phyloP scores from a whole-genome alignment of 2,113 vertebrate genomes.

The Motacilla alba region DNA sequence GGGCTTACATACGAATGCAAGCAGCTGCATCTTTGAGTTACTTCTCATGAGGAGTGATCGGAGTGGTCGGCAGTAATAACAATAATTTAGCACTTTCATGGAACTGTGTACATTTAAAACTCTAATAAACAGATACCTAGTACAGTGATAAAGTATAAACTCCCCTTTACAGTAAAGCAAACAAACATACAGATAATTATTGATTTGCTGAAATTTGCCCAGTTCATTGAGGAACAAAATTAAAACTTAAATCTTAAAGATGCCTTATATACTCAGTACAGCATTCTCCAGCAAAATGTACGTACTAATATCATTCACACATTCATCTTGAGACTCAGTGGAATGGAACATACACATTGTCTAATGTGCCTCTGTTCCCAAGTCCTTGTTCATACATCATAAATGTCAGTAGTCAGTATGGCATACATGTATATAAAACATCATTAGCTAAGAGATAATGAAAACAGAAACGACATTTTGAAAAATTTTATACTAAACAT shows the following conservation, averaged over 20 bases:
- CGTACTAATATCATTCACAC: neutral
- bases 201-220: neutral
- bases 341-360: neutral
- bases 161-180: neutral
- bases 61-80: neutral
- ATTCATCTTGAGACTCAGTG: neutral
- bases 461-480: neutral
- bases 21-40: constrained; percentile 46
- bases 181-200: neutral
- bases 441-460: neutral
- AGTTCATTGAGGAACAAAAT: neutral
- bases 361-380: neutral
- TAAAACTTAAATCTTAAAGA: neutral
- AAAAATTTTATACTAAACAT: neutral
- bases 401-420: neutral
- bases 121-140: neutral
- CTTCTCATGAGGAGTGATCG: neutral
- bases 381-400: neutral
- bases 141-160: neutral
- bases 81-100: neutral
- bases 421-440: neutral
- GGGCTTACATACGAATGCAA: constrained; percentile 50
- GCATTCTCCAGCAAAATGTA: neutral
- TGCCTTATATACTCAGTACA: neutral
- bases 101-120: neutral